These are phyloP conservation scores for Fratercula arctica DNA, from an alignment of 2,797 vertebrate genomes.

Conservation along the genomic window DNA sequence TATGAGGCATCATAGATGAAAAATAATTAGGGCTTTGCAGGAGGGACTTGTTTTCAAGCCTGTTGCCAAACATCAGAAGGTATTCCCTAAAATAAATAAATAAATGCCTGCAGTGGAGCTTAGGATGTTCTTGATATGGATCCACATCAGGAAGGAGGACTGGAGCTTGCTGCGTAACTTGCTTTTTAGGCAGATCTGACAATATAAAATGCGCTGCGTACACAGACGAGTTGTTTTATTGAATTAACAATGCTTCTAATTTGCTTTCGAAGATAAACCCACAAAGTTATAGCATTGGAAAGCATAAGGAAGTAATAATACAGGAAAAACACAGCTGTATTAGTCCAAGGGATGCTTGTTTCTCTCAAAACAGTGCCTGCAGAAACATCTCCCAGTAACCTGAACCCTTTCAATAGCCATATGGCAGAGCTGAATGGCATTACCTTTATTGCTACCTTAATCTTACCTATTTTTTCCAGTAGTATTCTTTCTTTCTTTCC, in stretches of 20 bases:
- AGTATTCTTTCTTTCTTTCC: not conserved
- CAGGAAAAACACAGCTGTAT: not conserved
- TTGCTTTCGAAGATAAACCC: not conserved
- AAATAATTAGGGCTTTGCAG: not conserved
- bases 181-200: not conserved
- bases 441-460: not conserved
- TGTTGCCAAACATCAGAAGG: not conserved
- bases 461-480: not conserved
- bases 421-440: not conserved
- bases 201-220: not conserved
- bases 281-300: not conserved
- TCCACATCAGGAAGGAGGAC: not conserved
- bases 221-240: not conserved
- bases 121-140: not conserved
- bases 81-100: not conserved
- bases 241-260: not conserved
- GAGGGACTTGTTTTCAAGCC: not conserved
- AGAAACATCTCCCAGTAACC: not conserved
- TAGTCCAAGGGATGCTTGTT: not conserved
- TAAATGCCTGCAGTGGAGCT: not conserved
- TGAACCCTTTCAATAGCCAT: not conserved
- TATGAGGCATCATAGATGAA: not conserved
- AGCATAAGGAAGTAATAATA: not conserved
- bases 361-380: not conserved
- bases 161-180: not conserved